phyloP scores from a whole-genome alignment of 2,797 vertebrate species.

The Pachyuromys duprasi region DNA sequence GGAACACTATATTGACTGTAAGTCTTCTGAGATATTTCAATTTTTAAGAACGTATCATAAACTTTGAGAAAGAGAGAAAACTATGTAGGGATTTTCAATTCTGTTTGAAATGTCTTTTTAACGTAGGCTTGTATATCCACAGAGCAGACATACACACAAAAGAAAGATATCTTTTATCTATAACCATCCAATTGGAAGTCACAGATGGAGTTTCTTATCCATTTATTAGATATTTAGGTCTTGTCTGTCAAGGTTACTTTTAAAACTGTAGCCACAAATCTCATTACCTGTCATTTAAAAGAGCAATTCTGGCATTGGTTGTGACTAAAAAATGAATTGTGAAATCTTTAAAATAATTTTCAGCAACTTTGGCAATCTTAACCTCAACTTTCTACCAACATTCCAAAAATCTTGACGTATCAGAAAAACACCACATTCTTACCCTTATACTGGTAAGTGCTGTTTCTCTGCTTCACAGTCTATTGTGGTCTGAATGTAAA shows the following conservation, averaged over 20 bases:
- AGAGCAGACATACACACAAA: background rate
- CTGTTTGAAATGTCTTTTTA: constrained; percentile 23
- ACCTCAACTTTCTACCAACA: background rate
- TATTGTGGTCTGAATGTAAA: background rate
- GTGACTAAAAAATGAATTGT: background rate
- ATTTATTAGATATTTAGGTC: background rate
- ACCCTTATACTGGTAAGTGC: background rate
- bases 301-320: background rate
- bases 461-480: background rate
- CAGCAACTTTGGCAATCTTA: background rate
- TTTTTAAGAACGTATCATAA: constrained; percentile 46
- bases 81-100: background rate
- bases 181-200: background rate
- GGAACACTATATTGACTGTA: background rate
- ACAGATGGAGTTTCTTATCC: background rate
- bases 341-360: background rate
- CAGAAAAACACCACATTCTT: background rate
- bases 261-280: background rate
- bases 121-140: background rate
- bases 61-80: background rate
- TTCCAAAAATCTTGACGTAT: background rate
- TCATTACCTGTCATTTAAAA: constrained; percentile 6
- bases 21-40: constrained; percentile 40
- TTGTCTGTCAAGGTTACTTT: background rate
- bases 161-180: background rate